Evolutionary conservation across 2,888 invertebrate genomes (phyloP), one percentile per base, ranked within the genome.

Genomic region (Sclerodermus sp.): DNA sequence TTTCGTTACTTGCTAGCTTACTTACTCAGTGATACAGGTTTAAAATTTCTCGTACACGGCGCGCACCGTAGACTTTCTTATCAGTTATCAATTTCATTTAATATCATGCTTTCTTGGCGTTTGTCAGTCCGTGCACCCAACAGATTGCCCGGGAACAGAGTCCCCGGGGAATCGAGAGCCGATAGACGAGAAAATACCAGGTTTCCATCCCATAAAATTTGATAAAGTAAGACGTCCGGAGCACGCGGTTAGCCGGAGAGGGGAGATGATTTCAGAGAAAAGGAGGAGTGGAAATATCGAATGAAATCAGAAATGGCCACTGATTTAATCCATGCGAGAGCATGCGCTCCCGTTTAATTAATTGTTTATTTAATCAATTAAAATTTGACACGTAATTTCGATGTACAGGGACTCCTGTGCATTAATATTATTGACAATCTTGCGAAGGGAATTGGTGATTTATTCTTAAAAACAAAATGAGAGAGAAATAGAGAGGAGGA

Each of bases 191-290:
- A 52, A 39, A 57, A 55, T 45, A 51, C 44, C 49, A 47, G 38
- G 37, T 50, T 55, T 52, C 49, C 45, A 45, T 60, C 45, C 49
- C 50, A 57, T 60, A 54, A 55, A 57, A 54, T 60, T 54, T 60
- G 53, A 62, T 60, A 53, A 57, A 62, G 56, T 59, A 50, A 53
- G 53, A 57, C 47, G 43, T 40, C 34, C n/a, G 10, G 47, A 50
- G 12, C 36, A 9, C 8, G 36, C 46, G 5, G 36, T 23, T 8
- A 42, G 44, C 16, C 15, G 4, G 12, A 40, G 30, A 18, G 23
- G 10, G 34, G n/a, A n/a, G n/a, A 2, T 23, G 40, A 18, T 43
- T 42, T 53, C n/a, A n/a, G n/a, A 46, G 39, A 30, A 46, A 44
- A 32, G 42, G 36, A 36, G 14, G 34, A 36, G 40, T 41, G 48